These are phyloP conservation scores for Pangasius sanitwongsei DNA, from an alignment of 2,797 vertebrate genomes.

Conservation along the genomic window DNA sequence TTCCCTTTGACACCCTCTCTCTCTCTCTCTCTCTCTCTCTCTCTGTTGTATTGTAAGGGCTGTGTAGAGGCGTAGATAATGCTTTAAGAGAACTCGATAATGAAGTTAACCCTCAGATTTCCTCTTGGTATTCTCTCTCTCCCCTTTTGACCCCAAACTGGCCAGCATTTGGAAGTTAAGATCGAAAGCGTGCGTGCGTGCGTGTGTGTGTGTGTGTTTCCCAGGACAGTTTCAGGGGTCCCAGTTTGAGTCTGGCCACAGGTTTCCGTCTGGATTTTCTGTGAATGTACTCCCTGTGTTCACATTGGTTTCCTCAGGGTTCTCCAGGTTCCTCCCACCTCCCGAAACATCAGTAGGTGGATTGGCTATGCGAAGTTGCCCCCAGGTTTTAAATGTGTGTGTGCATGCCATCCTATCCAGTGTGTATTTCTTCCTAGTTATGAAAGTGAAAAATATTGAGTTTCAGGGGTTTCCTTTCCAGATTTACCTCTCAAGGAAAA, in stretches of 20 bases:
- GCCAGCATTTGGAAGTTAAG: slow-evolving; percentile 17
- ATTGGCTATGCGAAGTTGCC: neutral
- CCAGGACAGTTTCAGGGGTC: neutral
- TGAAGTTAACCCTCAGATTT: slow-evolving; percentile 58
- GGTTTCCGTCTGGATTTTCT: neutral
- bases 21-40: slow-evolving; percentile 6
- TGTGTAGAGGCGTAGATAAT: slow-evolving; percentile 56
- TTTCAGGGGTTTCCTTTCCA: neutral
- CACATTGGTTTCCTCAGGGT: neutral
- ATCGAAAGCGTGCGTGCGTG: slow-evolving; percentile 6
- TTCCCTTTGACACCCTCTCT: slow-evolving; percentile 31
- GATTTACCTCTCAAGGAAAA: slow-evolving; percentile 6
- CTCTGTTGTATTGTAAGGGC: slow-evolving; percentile 60
- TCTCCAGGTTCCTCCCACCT: neutral
- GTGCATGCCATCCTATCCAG: neutral
- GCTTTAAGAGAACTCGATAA: slow-evolving; percentile 54
- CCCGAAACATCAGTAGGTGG: neutral
- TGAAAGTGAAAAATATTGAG: neutral
- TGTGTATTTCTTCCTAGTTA: neutral
- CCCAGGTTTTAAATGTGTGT: neutral
- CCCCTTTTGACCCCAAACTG: slow-evolving; percentile 39
- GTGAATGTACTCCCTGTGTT: neutral
- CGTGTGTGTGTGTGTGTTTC: slow-evolving; percentile 19
- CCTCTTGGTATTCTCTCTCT: slow-evolving; percentile 39
- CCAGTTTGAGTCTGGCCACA: neutral